Evolutionary conservation across 2,888 invertebrate genomes (phyloP).

Genomic region (Eristalinus sepulchralis): DNA sequence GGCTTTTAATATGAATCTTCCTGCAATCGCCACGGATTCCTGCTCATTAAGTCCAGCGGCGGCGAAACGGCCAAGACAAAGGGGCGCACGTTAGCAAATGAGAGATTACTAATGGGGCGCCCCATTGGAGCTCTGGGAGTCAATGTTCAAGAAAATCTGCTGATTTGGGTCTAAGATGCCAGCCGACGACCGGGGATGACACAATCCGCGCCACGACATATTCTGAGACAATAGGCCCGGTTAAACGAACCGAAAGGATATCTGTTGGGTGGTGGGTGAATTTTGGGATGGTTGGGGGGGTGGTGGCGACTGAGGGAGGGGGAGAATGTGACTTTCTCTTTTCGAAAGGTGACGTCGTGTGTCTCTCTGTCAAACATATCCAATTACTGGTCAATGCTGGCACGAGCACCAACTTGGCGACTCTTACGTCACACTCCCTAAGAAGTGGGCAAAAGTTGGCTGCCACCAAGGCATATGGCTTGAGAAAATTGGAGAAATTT

Average conservation of each 20-base stretch:
- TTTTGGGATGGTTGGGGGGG: background rate
- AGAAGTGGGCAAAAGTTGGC: too few relatives aligned
- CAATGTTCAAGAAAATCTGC: slow-evolving; percentile 39
- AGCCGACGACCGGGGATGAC: background rate
- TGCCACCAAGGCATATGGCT: too few relatives aligned
- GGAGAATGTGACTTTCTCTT: too few relatives aligned
- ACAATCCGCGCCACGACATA: background rate
- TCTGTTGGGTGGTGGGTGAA: background rate
- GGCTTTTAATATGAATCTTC: slow-evolving; percentile 23
- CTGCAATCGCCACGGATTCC: background rate
- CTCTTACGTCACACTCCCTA: too few relatives aligned
- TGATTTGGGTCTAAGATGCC: slow-evolving; percentile 12
- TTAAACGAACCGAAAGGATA: slow-evolving; percentile 20
- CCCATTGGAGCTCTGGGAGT: background rate
- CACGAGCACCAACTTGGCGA: background rate
- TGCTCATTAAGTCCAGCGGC: background rate
- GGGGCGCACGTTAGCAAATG: slow-evolving; percentile 4
- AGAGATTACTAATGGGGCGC: slow-evolving; percentile 27
- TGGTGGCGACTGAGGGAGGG: too few relatives aligned
- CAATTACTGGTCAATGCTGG: too few relatives aligned
- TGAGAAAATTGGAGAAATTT: too few relatives aligned
- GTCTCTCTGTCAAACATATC: too few relatives aligned
- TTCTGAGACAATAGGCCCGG: background rate
- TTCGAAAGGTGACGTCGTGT: too few relatives aligned
- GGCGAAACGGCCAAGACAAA: slow-evolving; percentile 3